Conservation (phyloP, 2,888 invertebrate species). For the Apotomis turbidana region DNA sequence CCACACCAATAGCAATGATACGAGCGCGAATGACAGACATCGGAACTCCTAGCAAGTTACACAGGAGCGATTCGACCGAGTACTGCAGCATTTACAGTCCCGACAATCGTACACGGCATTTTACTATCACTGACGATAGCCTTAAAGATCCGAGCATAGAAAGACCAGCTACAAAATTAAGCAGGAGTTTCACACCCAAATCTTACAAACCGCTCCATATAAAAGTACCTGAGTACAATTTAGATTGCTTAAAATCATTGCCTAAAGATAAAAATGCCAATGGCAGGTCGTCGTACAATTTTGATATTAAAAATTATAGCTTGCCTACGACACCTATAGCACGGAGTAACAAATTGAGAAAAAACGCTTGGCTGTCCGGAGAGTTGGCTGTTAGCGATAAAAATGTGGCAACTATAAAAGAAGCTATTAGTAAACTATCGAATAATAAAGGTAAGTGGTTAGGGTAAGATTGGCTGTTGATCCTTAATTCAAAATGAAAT, state of each 20-base stretch:
- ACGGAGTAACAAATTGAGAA: constrained; percentile 80
- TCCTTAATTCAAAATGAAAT: constrained; percentile 23
- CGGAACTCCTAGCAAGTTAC: constrained; percentile 67
- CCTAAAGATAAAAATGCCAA: constrained; percentile 60
- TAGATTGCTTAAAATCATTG: constrained; percentile 69
- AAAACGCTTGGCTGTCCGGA: constrained; percentile 82
- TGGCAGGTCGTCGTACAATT: constrained; percentile 72
- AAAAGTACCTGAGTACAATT: constrained; percentile 74
- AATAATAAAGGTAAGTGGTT: constrained; percentile 51
- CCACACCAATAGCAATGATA: constrained; percentile 72
- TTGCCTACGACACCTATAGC: constrained; percentile 82
- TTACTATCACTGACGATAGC: constrained; percentile 57
- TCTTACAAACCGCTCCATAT: constrained; percentile 78
- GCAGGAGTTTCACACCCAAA: constrained; percentile 76
- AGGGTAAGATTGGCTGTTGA: constrained; percentile 41
- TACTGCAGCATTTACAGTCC: constrained; percentile 79
- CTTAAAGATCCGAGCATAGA: constrained; percentile 60
- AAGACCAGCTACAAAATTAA: constrained; percentile 64
- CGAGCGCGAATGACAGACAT: constrained; percentile 67
- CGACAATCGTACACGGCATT: constrained; percentile 59
- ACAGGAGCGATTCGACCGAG: constrained; percentile 79
- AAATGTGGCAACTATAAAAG: constrained; percentile 48
- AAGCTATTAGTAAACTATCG: constrained; percentile 43
- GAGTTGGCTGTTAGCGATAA: constrained; percentile 58
- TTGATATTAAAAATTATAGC: constrained; percentile 77